Evolutionary conservation across 2,797 vertebrate species (phyloP), one percentile per base, ranked within the genome.

Genomic region (Leptoclinus maculatus): DNA sequence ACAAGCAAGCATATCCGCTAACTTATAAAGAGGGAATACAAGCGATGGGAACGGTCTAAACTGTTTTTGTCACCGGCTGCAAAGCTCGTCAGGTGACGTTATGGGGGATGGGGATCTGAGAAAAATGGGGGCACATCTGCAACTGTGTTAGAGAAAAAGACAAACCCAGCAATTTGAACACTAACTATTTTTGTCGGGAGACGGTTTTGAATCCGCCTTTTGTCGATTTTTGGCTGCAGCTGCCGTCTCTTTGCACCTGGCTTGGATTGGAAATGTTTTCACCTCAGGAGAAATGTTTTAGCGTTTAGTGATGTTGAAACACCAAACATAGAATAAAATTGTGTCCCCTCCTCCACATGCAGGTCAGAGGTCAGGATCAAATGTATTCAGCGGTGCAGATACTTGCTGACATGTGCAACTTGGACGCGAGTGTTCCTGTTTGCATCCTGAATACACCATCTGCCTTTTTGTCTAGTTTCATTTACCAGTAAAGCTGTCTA

Each of bases 61-160:
- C 17, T 63, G 43, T 77, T 66, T 69, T 49, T n/a, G 32, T 60
- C 49, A 23, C 8, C 0, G 29, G 38, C 73, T 34, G 45, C 21
- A 27, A 10, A 77, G 56, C 56, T 67, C 0, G 39, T 64, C 34
- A 16, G 43, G 54, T 60, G 63, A 64, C 3, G 4, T 49, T 59
- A 21, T 25, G 7, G n/a, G 29, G 2, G 29, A 45, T 56, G 54
- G 23, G 54, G 27, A 59, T 59, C 38, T 65, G 41, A 23, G 11
- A 19, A 49, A 60, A 68, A 3, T 56, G 54, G 76, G 67, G 53
- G 32, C 53, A 74, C 29, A 54, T 68, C 51, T 78, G 51, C 34
- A 67, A 5, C 17, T 29, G 66, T 47, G 60, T 34, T 34, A 23
- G 12, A 14, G 10, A 23, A 11, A 47, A 27, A 45, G 54, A 57